These are phyloP conservation scores for Alcedo atthis DNA, from an alignment of 2,797 vertebrate species.

Conservation along the genomic window DNA sequence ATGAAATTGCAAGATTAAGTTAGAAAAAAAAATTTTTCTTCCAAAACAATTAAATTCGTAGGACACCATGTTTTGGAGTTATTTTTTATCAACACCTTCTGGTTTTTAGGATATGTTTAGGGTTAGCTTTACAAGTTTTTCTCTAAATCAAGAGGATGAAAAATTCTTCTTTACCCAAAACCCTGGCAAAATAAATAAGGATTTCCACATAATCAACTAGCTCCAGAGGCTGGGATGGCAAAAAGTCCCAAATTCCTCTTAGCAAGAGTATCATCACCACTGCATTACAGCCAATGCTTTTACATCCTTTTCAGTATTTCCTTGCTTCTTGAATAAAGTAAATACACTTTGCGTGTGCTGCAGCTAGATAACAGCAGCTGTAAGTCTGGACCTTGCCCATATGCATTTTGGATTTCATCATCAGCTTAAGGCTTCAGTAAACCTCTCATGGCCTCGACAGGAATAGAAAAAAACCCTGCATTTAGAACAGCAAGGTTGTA, in stretches of 20 bases:
- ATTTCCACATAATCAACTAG: slow-evolving; percentile 24
- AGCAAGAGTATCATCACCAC: background rate
- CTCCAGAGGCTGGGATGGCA: slow-evolving; percentile 6
- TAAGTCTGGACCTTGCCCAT: background rate
- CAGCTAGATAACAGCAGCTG: slow-evolving; percentile 51
- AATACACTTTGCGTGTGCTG: slow-evolving; percentile 38
- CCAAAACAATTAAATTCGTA: background rate
- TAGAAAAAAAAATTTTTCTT: background rate
- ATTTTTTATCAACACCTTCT: background rate
- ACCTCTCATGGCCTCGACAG: background rate
- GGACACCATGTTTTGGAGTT: background rate
- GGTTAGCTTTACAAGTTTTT: slow-evolving; percentile 30
- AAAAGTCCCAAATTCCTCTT: background rate
- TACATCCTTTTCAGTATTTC: slow-evolving; percentile 1
- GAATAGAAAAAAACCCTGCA: background rate
- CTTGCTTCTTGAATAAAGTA: slow-evolving; percentile 3
- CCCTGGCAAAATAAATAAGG: background rate
- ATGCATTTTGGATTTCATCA: slow-evolving; percentile 21
- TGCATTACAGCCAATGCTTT: background rate
- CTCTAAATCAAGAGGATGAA: background rate
- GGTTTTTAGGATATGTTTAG: background rate
- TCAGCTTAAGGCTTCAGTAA: slow-evolving; percentile 40
- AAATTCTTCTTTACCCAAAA: slow-evolving; percentile 15
- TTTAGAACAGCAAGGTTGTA: background rate
- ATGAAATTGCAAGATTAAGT: background rate